These are phyloP conservation scores for Pomatorhinus ruficollis DNA, from an alignment of 2,113 vertebrate genomes.

Conservation along the genomic window DNA sequence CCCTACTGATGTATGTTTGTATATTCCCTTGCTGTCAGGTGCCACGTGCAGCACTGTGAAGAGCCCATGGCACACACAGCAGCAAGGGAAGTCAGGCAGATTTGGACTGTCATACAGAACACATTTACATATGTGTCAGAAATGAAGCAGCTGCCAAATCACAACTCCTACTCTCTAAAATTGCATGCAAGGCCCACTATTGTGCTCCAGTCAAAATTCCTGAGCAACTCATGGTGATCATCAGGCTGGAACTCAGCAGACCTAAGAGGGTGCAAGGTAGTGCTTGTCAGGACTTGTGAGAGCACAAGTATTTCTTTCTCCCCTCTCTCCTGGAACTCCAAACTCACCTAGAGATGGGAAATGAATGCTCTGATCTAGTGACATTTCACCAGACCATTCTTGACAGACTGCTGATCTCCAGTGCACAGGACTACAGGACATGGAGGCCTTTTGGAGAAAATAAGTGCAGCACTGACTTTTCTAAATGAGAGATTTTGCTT, in stretches of 20 bases:
- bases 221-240: not conserved
- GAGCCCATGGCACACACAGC: not conserved
- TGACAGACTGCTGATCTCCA: not conserved
- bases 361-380: not conserved
- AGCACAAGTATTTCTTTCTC: not conserved
- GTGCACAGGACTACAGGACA: not conserved
- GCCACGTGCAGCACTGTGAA: not conserved
- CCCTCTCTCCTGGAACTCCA: not conserved
- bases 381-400: not conserved
- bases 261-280: fast-evolving
- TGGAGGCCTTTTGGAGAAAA: not conserved
- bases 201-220: slow-evolving; percentile 17
- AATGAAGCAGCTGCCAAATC: not conserved
- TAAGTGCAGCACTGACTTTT: not conserved
- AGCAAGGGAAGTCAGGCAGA: not conserved
- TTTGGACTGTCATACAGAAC: not conserved
- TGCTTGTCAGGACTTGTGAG: not conserved
- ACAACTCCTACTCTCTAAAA: slow-evolving; percentile 33
- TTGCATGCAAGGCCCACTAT: not conserved
- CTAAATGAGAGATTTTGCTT: not conserved
- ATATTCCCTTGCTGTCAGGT: not conserved
- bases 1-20: not conserved
- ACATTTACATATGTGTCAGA: slow-evolving; percentile 17
- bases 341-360: not conserved
- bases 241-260: not conserved